These are phyloP conservation scores for Pipistrellus pygmaeus DNA, from an alignment of 2,797 vertebrate species.

Conservation along the genomic window DNA sequence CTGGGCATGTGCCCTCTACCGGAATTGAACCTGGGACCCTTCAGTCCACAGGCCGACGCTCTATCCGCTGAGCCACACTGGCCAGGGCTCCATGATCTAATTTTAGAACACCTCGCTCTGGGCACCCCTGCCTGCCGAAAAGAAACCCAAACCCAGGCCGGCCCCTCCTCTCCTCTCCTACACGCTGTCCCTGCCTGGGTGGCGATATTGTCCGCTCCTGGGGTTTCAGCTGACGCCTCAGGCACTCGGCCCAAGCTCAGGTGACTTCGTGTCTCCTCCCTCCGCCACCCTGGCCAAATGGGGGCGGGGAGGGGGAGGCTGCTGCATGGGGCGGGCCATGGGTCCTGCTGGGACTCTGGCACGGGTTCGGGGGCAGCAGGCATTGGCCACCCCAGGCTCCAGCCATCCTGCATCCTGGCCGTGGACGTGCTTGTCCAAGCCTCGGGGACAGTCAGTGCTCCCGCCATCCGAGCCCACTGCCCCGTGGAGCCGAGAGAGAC, in stretches of 20 bases:
- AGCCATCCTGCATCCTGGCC: background rate
- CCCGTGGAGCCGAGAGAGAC: background rate
- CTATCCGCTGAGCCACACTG: too few species aligned
- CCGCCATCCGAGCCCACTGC: background rate
- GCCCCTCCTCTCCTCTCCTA: background rate
- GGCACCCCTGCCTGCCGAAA: background rate
- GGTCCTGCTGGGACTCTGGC: background rate
- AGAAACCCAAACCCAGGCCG: background rate
- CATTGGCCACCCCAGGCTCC: background rate
- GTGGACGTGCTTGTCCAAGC: accelerated
- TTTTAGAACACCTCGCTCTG: background rate
- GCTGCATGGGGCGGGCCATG: too few species aligned
- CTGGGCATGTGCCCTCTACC: too few species aligned
- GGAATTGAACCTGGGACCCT: too few species aligned
- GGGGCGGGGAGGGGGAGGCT: accelerated
- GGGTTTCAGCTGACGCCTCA: background rate
- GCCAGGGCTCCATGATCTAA: too few species aligned
- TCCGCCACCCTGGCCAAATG: too few species aligned
- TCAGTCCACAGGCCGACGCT: too few species aligned
- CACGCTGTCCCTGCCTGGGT: accelerated
- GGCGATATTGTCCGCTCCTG: background rate
- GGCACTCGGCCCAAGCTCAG: background rate
- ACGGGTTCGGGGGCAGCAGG: background rate
- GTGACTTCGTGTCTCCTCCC: background rate
- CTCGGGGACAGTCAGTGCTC: background rate